Base-by-base conservation (phyloP, 2,113 vertebrate species). In the Picathartes gymnocephalus region DNA sequence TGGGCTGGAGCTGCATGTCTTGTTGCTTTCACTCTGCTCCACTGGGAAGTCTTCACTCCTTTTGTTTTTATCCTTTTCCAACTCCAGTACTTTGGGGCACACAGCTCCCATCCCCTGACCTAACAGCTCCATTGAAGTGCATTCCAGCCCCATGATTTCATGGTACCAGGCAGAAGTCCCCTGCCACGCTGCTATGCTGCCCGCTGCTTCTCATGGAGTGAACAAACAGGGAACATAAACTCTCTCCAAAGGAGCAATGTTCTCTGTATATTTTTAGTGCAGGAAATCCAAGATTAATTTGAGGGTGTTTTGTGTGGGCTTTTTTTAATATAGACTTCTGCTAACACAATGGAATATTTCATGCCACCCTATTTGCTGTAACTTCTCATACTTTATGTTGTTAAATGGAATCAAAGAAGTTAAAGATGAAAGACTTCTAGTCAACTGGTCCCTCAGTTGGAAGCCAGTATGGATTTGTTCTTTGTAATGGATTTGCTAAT, bases 121-220 rank as follows among this genome's bases (percentile, higher is more conserved):
- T 96, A 97, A 91, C 39, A 91, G 94, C 88, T 91, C 76, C 88
- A 91, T 44, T 89, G 93, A 97, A 95, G 92, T 88, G 74, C 97
- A 98, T 98, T 98, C 98, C 98, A 97, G 92, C 88, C 89, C 81
- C 15, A 77, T 98, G 98, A 98, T 97, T 96, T 98, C 97, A 98
- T 95, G 95, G 96, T 96, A 96, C 96, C 95, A 93, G 94, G 96
- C 96, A 31, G 65, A 74, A 95, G 96, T 98, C 97, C 96, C 97
- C 98, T 97, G 96, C 97, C 94, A 96, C 6, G 97, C 97, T 44
- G 91, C 78, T 95, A 51, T 93, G 96, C 97, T 92, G 87, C 97
- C 97, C 79, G 93, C 98, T 97, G 97, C 87, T 97, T 97, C 96
- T 90, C 95, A 86, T 31, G 0, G 85, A 73, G 86, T 78, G 96